Conservation (phyloP, 2,888 invertebrate genomes). For the Osmoderma eremita region DNA sequence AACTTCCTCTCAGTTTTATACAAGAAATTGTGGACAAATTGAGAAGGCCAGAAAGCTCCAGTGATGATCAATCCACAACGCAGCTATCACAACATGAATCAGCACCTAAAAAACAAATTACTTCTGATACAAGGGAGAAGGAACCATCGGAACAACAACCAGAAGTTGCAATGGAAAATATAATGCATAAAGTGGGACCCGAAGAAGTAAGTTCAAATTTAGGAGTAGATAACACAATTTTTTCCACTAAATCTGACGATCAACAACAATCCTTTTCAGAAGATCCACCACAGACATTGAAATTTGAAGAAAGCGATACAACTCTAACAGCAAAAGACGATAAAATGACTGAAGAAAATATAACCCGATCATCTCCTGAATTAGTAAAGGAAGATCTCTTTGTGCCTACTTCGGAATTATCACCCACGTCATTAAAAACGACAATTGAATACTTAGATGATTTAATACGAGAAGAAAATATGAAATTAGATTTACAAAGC, state of each 20-base stretch:
- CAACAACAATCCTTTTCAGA: neutral
- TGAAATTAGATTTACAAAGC: slow-evolving; percentile 2
- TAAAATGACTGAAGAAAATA: neutral
- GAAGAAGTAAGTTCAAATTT: neutral
- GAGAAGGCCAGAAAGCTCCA: slow-evolving; percentile 4
- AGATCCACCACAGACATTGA: neutral
- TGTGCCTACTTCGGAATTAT: slow-evolving; percentile 17
- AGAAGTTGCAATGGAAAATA: too few relatives aligned
- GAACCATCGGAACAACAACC: too few relatives aligned
- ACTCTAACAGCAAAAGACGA: neutral
- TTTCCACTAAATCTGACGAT: neutral
- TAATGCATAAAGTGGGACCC: neutral
- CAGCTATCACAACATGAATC: neutral
- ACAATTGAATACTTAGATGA: slow-evolving; percentile 31
- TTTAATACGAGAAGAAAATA: slow-evolving; percentile 23
- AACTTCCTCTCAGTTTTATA: slow-evolving; percentile 75
- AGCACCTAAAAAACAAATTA: neutral
- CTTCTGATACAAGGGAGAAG: too few relatives aligned
- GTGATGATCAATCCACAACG: neutral
- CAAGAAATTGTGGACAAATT: slow-evolving; percentile 69
- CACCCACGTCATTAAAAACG: slow-evolving; percentile 13
- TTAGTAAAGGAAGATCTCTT: neutral
- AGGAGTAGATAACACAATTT: neutral
- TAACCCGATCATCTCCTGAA: neutral
- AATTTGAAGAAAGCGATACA: neutral